These are phyloP conservation scores for Marmota flaviventris DNA, from an alignment of 2,113 vertebrate species.

Conservation along the genomic window DNA sequence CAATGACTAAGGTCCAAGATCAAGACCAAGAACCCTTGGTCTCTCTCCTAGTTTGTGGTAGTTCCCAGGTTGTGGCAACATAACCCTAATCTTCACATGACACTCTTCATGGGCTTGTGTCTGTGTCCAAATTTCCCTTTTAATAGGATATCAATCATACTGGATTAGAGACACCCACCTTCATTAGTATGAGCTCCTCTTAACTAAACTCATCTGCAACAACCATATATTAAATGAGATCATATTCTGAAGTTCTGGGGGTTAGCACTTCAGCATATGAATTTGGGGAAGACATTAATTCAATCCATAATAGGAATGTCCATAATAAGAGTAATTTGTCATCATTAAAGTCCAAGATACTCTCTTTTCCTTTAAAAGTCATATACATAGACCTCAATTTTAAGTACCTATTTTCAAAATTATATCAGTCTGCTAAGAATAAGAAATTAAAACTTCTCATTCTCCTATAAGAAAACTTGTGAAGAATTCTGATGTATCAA, in stretches of 20 bases:
- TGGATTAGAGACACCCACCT: neutral
- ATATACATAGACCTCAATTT: neutral
- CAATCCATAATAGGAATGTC: neutral
- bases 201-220: neutral
- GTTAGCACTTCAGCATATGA: neutral
- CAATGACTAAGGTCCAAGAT: neutral
- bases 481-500: neutral
- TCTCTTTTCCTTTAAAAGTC: neutral
- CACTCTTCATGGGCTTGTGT: neutral
- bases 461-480: neutral
- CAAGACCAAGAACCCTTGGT: neutral
- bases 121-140: neutral
- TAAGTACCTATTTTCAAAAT: neutral
- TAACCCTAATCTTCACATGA: neutral
- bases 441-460: slow-evolving; percentile 5
- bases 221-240: neutral
- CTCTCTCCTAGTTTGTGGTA: neutral
- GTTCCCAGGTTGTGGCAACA: neutral
- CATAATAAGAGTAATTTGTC: slow-evolving; percentile 17
- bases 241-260: neutral
- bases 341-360: neutral
- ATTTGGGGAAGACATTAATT: neutral
- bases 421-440: neutral
- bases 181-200: neutral
- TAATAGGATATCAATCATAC: neutral